phyloP scores from a whole-genome alignment of 2,888 invertebrate species.

The Acronicta leporina region DNA sequence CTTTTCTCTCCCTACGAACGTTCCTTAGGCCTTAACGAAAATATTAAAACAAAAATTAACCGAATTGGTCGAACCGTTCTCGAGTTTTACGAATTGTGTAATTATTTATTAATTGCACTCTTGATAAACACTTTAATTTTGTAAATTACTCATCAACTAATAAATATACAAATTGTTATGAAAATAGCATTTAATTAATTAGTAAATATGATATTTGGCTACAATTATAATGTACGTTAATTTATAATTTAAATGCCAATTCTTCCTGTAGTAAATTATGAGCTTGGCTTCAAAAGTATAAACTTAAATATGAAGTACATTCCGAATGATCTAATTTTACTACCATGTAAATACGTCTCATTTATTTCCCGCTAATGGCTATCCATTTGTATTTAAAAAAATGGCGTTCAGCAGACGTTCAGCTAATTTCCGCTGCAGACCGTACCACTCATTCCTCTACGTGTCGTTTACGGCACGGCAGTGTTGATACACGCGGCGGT shows the following conservation, averaged over 20 bases:
- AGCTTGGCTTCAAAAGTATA: neutral
- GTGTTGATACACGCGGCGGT: constrained; percentile 69
- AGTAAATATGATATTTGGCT: too few species aligned
- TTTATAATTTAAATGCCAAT: neutral
- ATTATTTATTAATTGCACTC: neutral
- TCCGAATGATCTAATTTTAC: constrained; percentile 40
- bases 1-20: too few species aligned
- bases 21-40: too few species aligned
- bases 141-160: neutral
- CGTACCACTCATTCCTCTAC: constrained; percentile 62
- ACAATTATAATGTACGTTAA: too few species aligned
- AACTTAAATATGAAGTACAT: constrained; percentile 9
- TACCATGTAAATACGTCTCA: constrained; percentile 30
- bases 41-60: too few species aligned
- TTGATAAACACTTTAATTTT: neutral
- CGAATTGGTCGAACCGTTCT: too few species aligned
- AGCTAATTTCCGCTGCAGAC: constrained; percentile 55
- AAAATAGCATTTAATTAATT: too few species aligned
- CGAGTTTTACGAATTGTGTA: too few species aligned
- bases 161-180: too few species aligned
- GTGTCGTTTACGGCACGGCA: constrained; percentile 73
- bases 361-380: constrained; percentile 34
- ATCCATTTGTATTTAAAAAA: constrained; percentile 48
- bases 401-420: constrained; percentile 31
- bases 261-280: neutral